Conservation (phyloP, 2,113 vertebrate genomes). For the Miniopterus natalensis region DNA sequence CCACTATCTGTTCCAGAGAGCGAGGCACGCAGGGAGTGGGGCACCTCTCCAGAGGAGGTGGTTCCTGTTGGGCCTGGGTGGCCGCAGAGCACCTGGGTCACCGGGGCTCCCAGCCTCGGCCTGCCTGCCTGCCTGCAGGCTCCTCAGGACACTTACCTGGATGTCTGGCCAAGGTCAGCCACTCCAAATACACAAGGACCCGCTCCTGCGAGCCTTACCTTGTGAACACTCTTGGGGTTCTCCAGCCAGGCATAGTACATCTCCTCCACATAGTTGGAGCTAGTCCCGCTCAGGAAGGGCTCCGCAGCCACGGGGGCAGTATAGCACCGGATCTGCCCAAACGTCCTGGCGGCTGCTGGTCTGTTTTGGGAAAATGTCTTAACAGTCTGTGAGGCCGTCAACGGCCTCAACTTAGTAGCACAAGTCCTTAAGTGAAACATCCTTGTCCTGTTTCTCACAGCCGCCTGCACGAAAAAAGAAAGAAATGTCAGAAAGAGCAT, state of each 20-base stretch:
- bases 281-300: conserved; percentile 96
- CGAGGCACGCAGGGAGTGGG: rapidly evolving
- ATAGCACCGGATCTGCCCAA: conserved; percentile 89
- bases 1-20: not conserved
- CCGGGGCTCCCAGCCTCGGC: not conserved
- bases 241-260: conserved; percentile 98
- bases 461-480: conserved; percentile 75
- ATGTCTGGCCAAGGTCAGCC: not conserved
- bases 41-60: not conserved
- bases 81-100: not conserved
- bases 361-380: conserved; percentile 88
- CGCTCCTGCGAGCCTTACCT: conserved; percentile 90
- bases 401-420: conserved; percentile 91
- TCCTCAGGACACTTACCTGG: conserved; percentile 85
- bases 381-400: conserved; percentile 91
- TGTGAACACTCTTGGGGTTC: conserved; percentile 96
- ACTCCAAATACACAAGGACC: not conserved
- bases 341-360: conserved; percentile 89
- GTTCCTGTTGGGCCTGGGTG: not conserved
- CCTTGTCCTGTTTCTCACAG: conserved; percentile 83
- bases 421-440: conserved; percentile 97
- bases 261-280: conserved; percentile 97
- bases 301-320: conserved; percentile 91
- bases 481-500: not conserved
- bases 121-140: not conserved